Evolutionary conservation across 2,888 invertebrate genomes (phyloP), one percentile per base, ranked within the genome.

Genomic region (Bellardia bayeri): DNA sequence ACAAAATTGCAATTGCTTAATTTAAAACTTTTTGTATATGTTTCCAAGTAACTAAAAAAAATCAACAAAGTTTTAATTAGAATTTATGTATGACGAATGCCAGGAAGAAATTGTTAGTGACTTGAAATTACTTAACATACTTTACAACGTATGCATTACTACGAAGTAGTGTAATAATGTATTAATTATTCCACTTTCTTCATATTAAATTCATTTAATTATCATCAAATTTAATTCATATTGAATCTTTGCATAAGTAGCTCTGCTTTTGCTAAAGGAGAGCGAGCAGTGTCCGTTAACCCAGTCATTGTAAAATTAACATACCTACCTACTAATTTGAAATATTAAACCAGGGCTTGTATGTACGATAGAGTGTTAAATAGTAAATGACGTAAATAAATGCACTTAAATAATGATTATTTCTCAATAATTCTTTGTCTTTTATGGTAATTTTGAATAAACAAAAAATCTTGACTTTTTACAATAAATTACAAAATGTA

Each of bases 401-500:
- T 54, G 37, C 1, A 37, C 71, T 54, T 58, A 7, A 23, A 23
- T 23, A 23, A 56, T 71, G 42, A 72, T 30, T 42, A 58, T 42
- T 30, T 42, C 7, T 42, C 13, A 9, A 30, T 42, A 56, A 40
- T 61, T 49, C 9, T 9, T 30, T 37, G 23, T 58, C 16, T 45
- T 82, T 74, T 64, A 54, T 45, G 64, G 42, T 40, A 51, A 61
- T 51, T 40, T 51, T 37, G 30, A 33, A 30, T 33, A 33, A 8
- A 30, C 5, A 23, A 49, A 45, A 49, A 40, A 33, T 16, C 1
- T 64, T 16, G 14, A 78, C 2, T 61, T 61, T 54, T 45, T 42
- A 33, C 13, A 14, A 68, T 84, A 61, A 74, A 79, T 79, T 68
- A 79, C 68, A 11, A 56, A 54, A 14, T 9, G 3, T 30, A 14